phyloP scores from a whole-genome alignment of 2,888 invertebrate species.

The Plagiodera versicolora region DNA sequence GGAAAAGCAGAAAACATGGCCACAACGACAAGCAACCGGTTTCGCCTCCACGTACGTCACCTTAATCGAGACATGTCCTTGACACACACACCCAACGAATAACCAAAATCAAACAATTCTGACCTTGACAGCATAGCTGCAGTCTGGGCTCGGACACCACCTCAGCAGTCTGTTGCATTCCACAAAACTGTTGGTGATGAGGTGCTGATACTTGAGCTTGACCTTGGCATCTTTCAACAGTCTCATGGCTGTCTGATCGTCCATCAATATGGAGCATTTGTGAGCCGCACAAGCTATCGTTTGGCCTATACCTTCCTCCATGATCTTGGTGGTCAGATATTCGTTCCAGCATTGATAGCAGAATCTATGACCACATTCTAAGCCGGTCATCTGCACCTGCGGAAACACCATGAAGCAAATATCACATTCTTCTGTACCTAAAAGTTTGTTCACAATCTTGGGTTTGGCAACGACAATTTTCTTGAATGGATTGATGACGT shows the following conservation, averaged over 20 bases:
- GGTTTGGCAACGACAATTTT: conserved; percentile 68
- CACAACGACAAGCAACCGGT: conserved; percentile 91
- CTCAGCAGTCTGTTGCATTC: conserved; percentile 95
- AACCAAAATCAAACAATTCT: background rate
- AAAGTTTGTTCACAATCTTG: conserved; percentile 69
- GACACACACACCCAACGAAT: too few species aligned
- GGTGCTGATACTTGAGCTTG: conserved; percentile 92
- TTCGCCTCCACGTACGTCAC: conserved; percentile 76
- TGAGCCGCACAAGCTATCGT: conserved; percentile 97
- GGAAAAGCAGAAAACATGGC: conserved; percentile 94
- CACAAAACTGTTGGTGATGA: conserved; percentile 98
- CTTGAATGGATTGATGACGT: conserved; percentile 91
- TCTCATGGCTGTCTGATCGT: conserved; percentile 95
- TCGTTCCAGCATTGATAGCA: conserved; percentile 96
- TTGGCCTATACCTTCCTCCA: conserved; percentile 96
- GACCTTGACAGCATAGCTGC: conserved; percentile 89
- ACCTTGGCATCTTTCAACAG: conserved; percentile 85
- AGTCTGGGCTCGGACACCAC: conserved; percentile 99
- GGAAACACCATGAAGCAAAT: conserved; percentile 87
- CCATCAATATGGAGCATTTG: conserved; percentile 95
- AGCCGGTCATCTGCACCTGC: conserved; percentile 84
- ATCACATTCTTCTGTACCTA: conserved; percentile 87
- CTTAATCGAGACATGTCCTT: too few species aligned
- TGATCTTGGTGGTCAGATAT: conserved; percentile 97
- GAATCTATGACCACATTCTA: conserved; percentile 97